Evolutionary conservation across 2,888 invertebrate genomes (phyloP).

Genomic region (Hypselothyrea guttata): DNA sequence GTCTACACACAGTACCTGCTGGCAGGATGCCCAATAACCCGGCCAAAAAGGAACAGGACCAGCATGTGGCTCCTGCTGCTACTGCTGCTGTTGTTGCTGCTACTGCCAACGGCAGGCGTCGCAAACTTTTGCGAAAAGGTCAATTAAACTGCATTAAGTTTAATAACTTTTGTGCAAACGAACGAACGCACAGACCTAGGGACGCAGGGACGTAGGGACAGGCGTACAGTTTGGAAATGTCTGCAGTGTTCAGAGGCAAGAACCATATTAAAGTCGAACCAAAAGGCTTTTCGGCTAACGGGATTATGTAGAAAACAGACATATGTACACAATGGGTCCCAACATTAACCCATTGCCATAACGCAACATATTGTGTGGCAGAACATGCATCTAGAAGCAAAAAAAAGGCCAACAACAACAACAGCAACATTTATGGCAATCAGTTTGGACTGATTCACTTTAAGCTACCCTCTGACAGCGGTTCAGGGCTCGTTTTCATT

Average conservation of each 20-base stretch:
- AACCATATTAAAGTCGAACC: not conserved
- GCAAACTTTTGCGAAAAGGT: constrained; percentile 73
- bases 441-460: not conserved
- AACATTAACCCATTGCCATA: constrained; percentile 30
- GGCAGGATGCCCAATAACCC: constrained; percentile 48
- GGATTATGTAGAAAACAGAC: constrained; percentile 69
- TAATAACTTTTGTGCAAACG: constrained; percentile 71
- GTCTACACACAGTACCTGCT: constrained; percentile 45
- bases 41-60: constrained; percentile 7
- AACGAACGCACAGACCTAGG: constrained; percentile 18
- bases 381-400: constrained; percentile 69
- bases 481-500: too few relatives aligned
- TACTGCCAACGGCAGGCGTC: constrained; percentile 66
- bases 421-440: constrained; percentile 7
- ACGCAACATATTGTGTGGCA: constrained; percentile 72
- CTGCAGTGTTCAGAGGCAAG: constrained; percentile 25
- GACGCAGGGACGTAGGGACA: not conserved
- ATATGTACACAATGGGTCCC: constrained; percentile 12
- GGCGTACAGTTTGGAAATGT: constrained; percentile 48
- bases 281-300: constrained; percentile 57
- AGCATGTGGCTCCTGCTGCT: constrained; percentile 22
- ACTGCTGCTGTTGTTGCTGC: constrained; percentile 6
- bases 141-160: constrained; percentile 77
- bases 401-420: constrained; percentile 50
- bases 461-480: not conserved